Conservation (phyloP, 2,797 vertebrate species). For the Tokudaia muenninki region DNA sequence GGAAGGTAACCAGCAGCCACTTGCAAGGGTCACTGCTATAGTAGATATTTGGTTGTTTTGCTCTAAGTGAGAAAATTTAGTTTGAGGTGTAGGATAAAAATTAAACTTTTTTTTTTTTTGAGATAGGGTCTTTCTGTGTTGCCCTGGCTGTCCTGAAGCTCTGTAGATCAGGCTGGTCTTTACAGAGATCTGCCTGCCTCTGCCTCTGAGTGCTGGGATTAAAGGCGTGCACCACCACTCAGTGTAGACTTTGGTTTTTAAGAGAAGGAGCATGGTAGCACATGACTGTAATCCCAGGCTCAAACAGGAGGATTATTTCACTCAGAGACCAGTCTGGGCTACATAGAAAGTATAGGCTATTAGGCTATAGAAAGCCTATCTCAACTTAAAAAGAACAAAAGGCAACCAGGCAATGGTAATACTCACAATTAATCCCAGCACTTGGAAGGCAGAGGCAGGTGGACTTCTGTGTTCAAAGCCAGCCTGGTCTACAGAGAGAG, state of each 20-base stretch:
- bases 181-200: background rate
- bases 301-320: background rate
- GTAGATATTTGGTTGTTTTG: background rate
- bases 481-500: background rate
- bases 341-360: background rate
- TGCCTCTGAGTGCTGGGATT: too few relatives aligned
- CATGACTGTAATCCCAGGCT: background rate
- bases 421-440: background rate
- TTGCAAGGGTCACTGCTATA: background rate
- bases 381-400: background rate
- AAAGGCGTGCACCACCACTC: too few relatives aligned
- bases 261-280: background rate
- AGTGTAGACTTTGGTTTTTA: background rate
- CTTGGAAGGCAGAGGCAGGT: background rate
- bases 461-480: background rate
- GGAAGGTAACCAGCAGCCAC: background rate
- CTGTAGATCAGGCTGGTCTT: background rate
- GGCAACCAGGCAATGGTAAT: background rate
- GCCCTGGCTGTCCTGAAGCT: background rate
- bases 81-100: background rate
- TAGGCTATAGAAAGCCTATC: too few relatives aligned
- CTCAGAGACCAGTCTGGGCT: background rate
- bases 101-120: background rate
- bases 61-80: background rate
- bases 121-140: background rate